Evolutionary conservation across 92 coral and sea anemone genomes (phyloP), one percentile per base, ranked within the genome.

Genomic region (Epizoanthus ramosus): DNA sequence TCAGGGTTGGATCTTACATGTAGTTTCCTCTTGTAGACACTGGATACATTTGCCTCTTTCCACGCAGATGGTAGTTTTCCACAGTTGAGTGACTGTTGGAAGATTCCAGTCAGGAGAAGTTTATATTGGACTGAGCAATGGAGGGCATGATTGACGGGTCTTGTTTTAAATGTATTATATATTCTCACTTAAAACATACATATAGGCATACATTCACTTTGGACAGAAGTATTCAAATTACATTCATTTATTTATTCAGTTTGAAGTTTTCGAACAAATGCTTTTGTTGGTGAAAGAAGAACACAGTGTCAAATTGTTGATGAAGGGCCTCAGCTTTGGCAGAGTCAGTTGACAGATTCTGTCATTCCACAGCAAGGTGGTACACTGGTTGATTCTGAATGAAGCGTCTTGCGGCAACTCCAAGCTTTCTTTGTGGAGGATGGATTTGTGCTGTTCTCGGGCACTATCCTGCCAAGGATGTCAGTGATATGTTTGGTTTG

Each of bases 11-110:
- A 52, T 3, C 57, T 52, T 28, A 10, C n/a, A n/a, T n/a, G n/a
- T n/a, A n/a, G 66, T 19, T 24, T 63, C 19, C 39, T 73, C 63
- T 73, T 74, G 80, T 19, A 24, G 50, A 74, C 50, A 60, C 66
- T 2, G 9, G 66, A 60, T 60, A 60, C 66, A 3, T 60, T 60
- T 60, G 66, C 66, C 10, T 60, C 23, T 24, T 60, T 19, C 66
- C 66, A 60, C 1, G 66, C 2, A 6, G 66, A 60, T 5, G 67
- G 65, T 74, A 50, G 76, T 23, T 19, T 52, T 25, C 76, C 76
- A 37, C 15, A 3, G 8, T 71, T 58, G 1, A 71, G 47, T 31
- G 76, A 71, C 47, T 71, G 50, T 19, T 71, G 76, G 76, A 71
- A 71, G 39, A 71, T 21, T 71, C 19, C 22, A 59, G 80, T 59